phyloP scores from a whole-genome alignment of 2,113 vertebrate genomes.

The Hemiscyllium ocellatum region DNA sequence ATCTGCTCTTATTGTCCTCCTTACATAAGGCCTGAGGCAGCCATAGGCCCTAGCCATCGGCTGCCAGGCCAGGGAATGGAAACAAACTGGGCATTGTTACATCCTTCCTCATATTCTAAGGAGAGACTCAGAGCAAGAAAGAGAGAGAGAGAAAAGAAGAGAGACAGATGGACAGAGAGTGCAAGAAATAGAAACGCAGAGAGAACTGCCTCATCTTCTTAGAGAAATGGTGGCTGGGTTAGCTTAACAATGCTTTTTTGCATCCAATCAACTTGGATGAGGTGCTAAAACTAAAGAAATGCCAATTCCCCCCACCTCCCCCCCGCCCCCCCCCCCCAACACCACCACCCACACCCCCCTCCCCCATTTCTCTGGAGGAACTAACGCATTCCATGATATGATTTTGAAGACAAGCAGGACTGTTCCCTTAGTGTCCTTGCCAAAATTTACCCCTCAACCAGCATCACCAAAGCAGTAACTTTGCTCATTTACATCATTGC shows the following conservation, averaged over 20 bases:
- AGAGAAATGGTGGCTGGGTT: background rate
- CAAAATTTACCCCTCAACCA: no score
- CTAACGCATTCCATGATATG: no score
- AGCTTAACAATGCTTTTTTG: background rate
- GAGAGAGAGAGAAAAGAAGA: background rate
- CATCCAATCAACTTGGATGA: background rate
- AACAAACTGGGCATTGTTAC: background rate
- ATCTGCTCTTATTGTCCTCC: background rate
- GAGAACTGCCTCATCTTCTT: background rate
- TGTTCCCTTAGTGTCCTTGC: no score
- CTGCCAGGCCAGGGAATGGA: background rate
- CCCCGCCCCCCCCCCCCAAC: no score
- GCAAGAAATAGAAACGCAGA: background rate
- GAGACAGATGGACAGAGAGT: background rate
- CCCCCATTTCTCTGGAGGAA: background rate
- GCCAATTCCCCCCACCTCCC: background rate
- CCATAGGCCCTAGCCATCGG: background rate
- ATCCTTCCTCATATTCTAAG: background rate
- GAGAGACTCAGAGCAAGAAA: background rate
- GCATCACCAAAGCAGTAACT: no score
- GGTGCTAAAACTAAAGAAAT: background rate
- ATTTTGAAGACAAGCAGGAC: no score
- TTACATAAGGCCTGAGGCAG: background rate
- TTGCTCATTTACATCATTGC: no score
- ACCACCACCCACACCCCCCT: no score